Conservation (phyloP, 2,797 vertebrate genomes). For the Discoglossus pictus region DNA sequence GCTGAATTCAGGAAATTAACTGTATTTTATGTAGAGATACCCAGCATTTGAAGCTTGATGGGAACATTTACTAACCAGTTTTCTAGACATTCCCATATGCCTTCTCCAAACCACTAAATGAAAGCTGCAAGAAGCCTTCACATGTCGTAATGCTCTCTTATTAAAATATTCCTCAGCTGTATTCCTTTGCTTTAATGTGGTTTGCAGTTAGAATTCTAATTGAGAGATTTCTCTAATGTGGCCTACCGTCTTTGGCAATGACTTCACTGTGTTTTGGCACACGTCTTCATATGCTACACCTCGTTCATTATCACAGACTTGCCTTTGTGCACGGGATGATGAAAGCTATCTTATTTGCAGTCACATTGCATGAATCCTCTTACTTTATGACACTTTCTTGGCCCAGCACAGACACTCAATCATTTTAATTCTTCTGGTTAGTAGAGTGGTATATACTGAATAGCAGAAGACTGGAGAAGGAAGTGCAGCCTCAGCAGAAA, state of each 20-base stretch:
- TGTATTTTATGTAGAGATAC: too few relatives aligned
- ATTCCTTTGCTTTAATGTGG: not conserved
- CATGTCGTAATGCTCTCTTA: too few relatives aligned
- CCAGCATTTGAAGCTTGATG: too few relatives aligned
- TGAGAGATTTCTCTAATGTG: not conserved
- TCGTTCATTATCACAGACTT: not conserved
- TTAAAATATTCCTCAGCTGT: not conserved
- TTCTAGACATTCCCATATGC: too few relatives aligned
- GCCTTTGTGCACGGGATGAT: not conserved
- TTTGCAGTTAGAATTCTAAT: not conserved
- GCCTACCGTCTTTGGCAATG: constrained; percentile 18
- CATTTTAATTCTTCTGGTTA: not conserved
- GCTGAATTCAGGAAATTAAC: too few relatives aligned
- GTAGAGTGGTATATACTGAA: not conserved
- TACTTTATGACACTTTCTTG: not conserved
- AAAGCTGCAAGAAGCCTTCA: too few relatives aligned
- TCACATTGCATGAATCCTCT: not conserved
- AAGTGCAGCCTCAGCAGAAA: constrained; percentile 11
- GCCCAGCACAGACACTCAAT: not conserved
- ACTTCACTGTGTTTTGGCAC: constrained; percentile 9
- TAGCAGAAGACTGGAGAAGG: not conserved
- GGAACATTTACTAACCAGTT: too few relatives aligned
- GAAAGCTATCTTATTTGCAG: not conserved
- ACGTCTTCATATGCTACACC: not conserved
- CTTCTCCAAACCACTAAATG: too few relatives aligned